Conservation (phyloP, 2,797 vertebrate genomes). For the Staurois parvus region DNA sequence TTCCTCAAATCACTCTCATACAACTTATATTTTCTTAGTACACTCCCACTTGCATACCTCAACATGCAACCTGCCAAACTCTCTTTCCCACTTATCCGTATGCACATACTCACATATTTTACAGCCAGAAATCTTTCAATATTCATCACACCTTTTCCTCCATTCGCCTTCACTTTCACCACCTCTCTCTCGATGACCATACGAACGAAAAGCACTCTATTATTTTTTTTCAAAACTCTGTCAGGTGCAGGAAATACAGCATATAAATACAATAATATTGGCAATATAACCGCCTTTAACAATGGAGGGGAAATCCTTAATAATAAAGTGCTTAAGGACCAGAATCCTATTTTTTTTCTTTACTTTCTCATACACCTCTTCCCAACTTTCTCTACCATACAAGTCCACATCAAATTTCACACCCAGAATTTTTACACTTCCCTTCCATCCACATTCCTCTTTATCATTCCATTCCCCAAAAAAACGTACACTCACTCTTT, state of each 20-base stretch:
- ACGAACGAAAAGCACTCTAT: conserved; percentile 1
- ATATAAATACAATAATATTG: too few species aligned
- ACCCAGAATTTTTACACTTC: neutral
- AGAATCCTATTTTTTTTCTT: neutral
- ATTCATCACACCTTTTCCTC: too few species aligned
- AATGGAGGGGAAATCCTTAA: too few species aligned
- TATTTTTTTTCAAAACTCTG: neutral
- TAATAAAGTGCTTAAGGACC: too few species aligned
- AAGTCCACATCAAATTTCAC: neutral
- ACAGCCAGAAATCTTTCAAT: conserved; percentile 1
- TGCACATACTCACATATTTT: neutral
- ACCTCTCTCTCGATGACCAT: neutral
- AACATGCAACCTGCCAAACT: neutral
- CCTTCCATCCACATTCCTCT: neutral
- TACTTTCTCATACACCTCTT: neutral
- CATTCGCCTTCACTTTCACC: too few species aligned
- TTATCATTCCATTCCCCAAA: too few species aligned
- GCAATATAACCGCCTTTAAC: too few species aligned
- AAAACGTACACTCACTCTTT: too few species aligned
- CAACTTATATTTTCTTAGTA: neutral
- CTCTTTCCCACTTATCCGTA: neutral
- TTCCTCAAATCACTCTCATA: too few species aligned
- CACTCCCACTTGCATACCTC: neutral
- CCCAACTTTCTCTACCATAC: too few species aligned
- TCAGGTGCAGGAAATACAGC: too few species aligned